phyloP scores from a whole-genome alignment of 2,888 invertebrate genomes.

The Halocaridina rubra region DNA sequence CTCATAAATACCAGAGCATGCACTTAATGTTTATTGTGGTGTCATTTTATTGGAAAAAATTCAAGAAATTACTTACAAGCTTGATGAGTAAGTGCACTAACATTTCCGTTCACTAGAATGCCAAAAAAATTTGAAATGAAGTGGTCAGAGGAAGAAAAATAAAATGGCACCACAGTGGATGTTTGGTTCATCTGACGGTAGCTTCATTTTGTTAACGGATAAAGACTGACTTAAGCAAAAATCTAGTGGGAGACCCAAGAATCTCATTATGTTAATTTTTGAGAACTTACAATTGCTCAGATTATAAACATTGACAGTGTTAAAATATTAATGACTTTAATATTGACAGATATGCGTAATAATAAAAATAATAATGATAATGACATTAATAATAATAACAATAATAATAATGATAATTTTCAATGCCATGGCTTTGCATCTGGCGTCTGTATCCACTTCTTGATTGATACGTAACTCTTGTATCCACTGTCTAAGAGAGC shows the following conservation, averaged over 20 bases:
- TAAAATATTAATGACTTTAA: slow-evolving; percentile 33
- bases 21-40: neutral
- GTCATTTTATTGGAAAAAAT: too few relatives aligned
- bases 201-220: neutral
- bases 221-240: neutral
- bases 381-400: too few relatives aligned
- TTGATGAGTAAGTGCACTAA: neutral
- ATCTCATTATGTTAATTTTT: slow-evolving; percentile 28
- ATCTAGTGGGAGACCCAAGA: neutral
- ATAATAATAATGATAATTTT: slow-evolving; percentile 39
- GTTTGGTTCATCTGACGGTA: neutral
- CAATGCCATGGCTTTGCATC: slow-evolving; percentile 47
- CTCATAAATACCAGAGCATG: neutral
- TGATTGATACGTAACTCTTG: slow-evolving; percentile 48
- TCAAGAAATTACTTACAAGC: neutral
- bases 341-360: too few relatives aligned
- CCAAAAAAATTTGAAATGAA: neutral
- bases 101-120: neutral
- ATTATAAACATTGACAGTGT: slow-evolving; percentile 40
- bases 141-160: too few relatives aligned
- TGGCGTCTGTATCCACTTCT: slow-evolving; percentile 47
- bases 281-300: slow-evolving; percentile 42
- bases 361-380: too few relatives aligned
- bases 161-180: neutral
- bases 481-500: slow-evolving; percentile 40